A percentile compares a stretch with the other conserved stretches of the same genome.
Conservation (phyloP, 1,140 invertebrate genomes). For the Steinernema feltiae region DNA sequence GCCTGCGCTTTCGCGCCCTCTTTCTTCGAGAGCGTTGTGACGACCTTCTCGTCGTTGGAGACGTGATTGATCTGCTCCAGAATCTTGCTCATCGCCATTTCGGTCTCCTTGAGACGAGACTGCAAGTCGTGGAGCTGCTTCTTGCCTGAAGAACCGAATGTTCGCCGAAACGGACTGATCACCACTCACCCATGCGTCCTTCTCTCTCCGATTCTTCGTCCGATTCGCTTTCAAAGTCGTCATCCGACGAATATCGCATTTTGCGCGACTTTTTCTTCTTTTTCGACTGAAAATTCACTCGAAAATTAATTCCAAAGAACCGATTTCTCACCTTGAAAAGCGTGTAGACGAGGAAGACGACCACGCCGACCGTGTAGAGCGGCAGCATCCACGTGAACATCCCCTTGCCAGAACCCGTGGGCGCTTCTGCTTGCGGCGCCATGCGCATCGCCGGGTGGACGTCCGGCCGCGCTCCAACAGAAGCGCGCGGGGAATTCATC, state of each 20-base stretch:
- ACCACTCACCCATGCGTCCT: not conserved
- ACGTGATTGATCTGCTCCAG: slow-evolving; percentile 36
- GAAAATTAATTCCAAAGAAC: too few species aligned
- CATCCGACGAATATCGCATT: slow-evolving; percentile 10
- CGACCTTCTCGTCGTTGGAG: slow-evolving; percentile 5
- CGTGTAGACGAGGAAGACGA: slow-evolving; percentile 51
- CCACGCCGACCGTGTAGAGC: slow-evolving; percentile 53
- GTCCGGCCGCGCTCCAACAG: slow-evolving; percentile 10
- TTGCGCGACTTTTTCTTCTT: slow-evolving; percentile 23
- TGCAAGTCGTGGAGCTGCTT: slow-evolving; percentile 32
- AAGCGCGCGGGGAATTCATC: slow-evolving; percentile 14
- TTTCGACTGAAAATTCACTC: too few species aligned
- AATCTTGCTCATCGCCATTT: slow-evolving; percentile 40
- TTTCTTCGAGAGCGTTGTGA: not conserved
- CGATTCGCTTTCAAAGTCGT: slow-evolving; percentile 24
- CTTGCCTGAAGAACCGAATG: slow-evolving; percentile 17
- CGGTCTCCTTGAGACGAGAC: slow-evolving; percentile 33
- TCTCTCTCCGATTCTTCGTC: slow-evolving; percentile 10
- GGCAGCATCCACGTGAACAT: slow-evolving; percentile 54
- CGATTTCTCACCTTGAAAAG: slow-evolving; percentile 53
- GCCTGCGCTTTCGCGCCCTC: not conserved
- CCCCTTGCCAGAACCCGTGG: slow-evolving; percentile 27
- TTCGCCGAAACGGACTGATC: not conserved
- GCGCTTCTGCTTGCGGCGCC: slow-evolving; percentile 30
- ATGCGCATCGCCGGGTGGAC: slow-evolving; percentile 44